Conservation (phyloP, 2,113 vertebrate species). For the Donacobius atricapilla region DNA sequence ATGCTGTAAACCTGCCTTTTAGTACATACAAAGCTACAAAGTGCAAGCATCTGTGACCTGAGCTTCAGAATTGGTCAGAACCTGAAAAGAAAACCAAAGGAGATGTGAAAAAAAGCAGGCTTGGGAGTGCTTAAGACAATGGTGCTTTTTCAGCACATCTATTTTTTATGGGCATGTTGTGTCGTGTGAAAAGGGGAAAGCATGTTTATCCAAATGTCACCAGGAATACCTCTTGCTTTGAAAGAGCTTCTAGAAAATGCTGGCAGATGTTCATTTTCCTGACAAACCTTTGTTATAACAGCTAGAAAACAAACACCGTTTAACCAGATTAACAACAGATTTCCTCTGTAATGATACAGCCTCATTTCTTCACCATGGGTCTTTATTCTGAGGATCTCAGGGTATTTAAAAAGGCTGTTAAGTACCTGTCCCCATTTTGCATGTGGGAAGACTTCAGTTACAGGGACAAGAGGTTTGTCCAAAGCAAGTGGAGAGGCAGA, state of each 20-base stretch:
- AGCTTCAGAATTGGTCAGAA: not conserved
- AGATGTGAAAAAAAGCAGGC: not conserved
- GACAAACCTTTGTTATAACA: not conserved
- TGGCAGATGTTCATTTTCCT: not conserved
- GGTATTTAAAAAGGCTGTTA: not conserved
- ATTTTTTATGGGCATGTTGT: not conserved
- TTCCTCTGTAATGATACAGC: not conserved
- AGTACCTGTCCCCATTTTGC: not conserved
- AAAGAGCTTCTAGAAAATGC: conserved; percentile 22
- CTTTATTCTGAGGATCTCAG: not conserved
- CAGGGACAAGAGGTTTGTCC: not conserved
- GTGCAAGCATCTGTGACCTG: not conserved
- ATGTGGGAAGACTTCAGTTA: not conserved
- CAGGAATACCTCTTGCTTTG: not conserved
- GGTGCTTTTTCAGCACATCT: not conserved
- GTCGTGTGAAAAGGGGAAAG: not conserved
- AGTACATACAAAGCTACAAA: not conserved
- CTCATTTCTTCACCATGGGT: not conserved
- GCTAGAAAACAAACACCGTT: not conserved
- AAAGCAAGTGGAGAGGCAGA: not conserved
- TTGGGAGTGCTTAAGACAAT: not conserved
- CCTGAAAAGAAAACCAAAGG: not conserved
- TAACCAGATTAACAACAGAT: not conserved
- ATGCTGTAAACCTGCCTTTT: not conserved
- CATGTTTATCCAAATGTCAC: not conserved